Evolutionary conservation across 2,797 vertebrate species (phyloP).

Genomic region (Pogonophryne albipinna): DNA sequence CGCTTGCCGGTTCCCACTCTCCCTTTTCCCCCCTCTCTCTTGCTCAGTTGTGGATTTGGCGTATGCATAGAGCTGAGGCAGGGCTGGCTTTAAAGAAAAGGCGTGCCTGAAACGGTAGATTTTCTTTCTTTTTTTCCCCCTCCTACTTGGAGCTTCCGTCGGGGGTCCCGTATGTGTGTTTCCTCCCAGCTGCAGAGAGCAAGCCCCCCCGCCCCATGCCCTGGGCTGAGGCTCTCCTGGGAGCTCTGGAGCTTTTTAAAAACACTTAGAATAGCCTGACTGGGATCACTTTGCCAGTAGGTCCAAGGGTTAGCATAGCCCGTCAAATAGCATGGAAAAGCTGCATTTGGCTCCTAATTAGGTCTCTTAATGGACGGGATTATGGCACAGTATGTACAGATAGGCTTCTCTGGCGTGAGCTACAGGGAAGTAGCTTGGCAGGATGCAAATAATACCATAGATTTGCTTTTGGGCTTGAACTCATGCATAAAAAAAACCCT

Average conservation of each 20-base stretch:
- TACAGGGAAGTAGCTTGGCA: constrained; percentile 41
- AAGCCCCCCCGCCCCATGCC: constrained; percentile 61
- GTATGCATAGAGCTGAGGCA: constrained; percentile 71
- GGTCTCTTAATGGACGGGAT: constrained; percentile 56
- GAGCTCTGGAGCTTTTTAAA: constrained; percentile 75
- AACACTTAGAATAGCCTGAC: constrained; percentile 72
- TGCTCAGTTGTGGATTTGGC: constrained; percentile 76
- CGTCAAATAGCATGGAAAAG: constrained; percentile 54
- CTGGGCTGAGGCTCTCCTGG: constrained; percentile 72
- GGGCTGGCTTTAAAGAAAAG: constrained; percentile 77
- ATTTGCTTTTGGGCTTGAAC: constrained; percentile 39
- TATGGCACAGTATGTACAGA: constrained; percentile 47
- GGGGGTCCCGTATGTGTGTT: constrained; percentile 77
- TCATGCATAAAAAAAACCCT: constrained; percentile 14
- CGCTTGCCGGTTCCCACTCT: constrained; percentile 63
- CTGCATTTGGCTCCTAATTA: constrained; percentile 63
- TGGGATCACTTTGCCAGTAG: constrained; percentile 62
- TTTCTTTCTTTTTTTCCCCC: constrained; percentile 20
- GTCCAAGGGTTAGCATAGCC: constrained; percentile 57
- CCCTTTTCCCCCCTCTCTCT: constrained; percentile 45
- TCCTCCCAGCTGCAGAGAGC: constrained; percentile 82
- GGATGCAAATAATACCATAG: constrained; percentile 48
- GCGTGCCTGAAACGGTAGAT: constrained; percentile 71
- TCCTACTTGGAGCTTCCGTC: constrained; percentile 72
- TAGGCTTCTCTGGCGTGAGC: constrained; percentile 21